Evolutionary conservation across 2,888 invertebrate genomes (phyloP), one percentile per base, ranked within the genome.

Genomic region (Cryptus armator): DNA sequence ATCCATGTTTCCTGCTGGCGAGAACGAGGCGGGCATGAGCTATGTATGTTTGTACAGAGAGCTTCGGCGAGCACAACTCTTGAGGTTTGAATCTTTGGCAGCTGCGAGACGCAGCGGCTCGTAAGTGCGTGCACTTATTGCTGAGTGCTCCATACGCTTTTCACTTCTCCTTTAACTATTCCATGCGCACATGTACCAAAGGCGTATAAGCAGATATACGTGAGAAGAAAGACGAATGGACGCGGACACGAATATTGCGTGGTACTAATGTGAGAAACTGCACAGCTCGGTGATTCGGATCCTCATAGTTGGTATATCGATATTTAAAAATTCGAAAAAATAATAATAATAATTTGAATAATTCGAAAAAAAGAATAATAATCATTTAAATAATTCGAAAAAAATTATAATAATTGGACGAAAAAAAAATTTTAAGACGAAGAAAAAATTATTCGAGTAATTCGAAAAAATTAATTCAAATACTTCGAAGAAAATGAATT

Each of bases 81-180:
- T 44, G 75, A 76, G 71, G 64, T 72, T 83, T 46, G 67, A 43
- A 59, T 75, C 83, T 79, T 83, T 74, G 81, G 71, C 82, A 82
- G 85, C 82, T 76, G 85, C 79, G 70, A 59, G 70, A 76, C 37
- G 9, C n/a, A 12, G 71, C 70, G 51, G 29, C 44, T 16, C 66
- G 16, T 78, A 82, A 85, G 82, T 85, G 85, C 85, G 85, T 76
- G 85, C 85, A 85, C 85, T 85, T 85, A 85, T 82, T 76, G 79
- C 79, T 72, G 82, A 85, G 85, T 85, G 76, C 72, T 79, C 59
- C 82, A 66, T 82, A 82, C 85, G 82, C 82, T 79, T 85, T 85
- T 85, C 79, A 75, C 79, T 85, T 43, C n/a, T 53, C 32, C 71
- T 72, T 10, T 32, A 76, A 67, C 66, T 56, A 74, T 84, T 84